These are phyloP conservation scores for Spatulosminthurus flaviceps DNA, from an alignment of 2,888 invertebrate species.

Conservation along the genomic window DNA sequence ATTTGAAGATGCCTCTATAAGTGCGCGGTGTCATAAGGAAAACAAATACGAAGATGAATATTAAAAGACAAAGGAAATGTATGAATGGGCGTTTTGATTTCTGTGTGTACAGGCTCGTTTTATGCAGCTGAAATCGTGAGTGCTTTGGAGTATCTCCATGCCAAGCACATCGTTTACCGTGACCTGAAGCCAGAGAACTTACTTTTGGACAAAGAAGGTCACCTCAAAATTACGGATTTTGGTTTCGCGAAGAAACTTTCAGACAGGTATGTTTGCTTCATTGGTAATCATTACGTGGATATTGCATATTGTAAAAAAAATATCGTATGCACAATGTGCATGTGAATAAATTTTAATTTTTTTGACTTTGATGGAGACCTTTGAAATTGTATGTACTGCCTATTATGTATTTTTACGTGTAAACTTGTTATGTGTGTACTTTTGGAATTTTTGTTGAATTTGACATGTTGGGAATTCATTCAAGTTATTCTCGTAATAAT, in stretches of 20 bases:
- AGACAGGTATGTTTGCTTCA: constrained; percentile 72
- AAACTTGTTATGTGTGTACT: too few relatives aligned
- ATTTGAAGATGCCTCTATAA: background rate
- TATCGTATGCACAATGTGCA: too few relatives aligned
- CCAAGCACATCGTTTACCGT: constrained; percentile 84
- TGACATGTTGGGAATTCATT: too few relatives aligned
- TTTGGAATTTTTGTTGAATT: too few relatives aligned
- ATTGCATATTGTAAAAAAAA: too few relatives aligned
- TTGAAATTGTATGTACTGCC: too few relatives aligned
- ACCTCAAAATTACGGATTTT: constrained; percentile 97
- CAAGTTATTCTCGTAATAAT: too few relatives aligned
- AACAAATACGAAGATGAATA: background rate
- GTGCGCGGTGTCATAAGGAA: background rate
- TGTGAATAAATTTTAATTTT: too few relatives aligned
- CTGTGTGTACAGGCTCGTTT: constrained; percentile 82
- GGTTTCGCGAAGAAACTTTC: constrained; percentile 95
- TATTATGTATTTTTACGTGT: too few relatives aligned
- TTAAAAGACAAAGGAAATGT: constrained; percentile 1
- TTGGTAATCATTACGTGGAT: background rate
- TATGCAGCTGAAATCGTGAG: constrained; percentile 94
- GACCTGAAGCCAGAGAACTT: constrained; percentile 96
- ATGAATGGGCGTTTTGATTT: constrained; percentile 37
- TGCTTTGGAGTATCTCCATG: constrained; percentile 93
- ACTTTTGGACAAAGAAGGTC: constrained; percentile 89
- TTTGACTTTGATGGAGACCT: too few relatives aligned